Base-by-base conservation (phyloP, 2,888 invertebrate species). In the Eilema caniola region DNA sequence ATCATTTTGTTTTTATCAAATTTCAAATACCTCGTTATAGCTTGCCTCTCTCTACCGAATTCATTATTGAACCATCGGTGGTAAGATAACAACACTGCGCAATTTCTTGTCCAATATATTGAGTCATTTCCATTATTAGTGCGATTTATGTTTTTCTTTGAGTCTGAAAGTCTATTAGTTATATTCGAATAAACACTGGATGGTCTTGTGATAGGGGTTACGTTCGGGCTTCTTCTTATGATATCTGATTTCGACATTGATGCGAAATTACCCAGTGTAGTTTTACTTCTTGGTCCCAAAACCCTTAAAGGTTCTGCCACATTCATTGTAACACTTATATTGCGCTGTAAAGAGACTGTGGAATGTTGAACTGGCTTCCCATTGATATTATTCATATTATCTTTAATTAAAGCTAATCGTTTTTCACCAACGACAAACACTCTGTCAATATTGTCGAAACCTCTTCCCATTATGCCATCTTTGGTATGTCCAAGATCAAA, bases 401-500 rank as follows among this genome's bases (percentile, higher is more conserved):
- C 96, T 87, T 93, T 95, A 56, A 89, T 79, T 75, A 95, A 74
- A 62, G 89, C 80, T 56, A 93, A 90, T 81, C 90, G 94, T 79
- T 95, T 95, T 74, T 96, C 96, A 23, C 96, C 96, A 7, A 96
- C 95, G n/a, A 96, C 95, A 86, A 98, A 98, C 53, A 98, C 97
- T 71, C 97, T 96, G 86, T 98, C 97, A 68, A 98, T 96, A 82
- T 98, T 97, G 89, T 98, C 98, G 88, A 98, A 98, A 60, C 98
- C 98, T 88, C 97, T 96, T 60, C 98, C 98, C 99, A 99, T 99
- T 72, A 99, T 98, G 24, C 99, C 99, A 80, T 97, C 96, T 81
- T 97, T 96, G 0, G 98, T 98, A 89, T 99, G 99, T 0, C 98
- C 99, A 71, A 99, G 96, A 92, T 99, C 98, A 90, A 99, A 98